Percentiles rank a stretch among this genome's conserved stretches.
These are phyloP conservation scores for Aythya baeri DNA, from an alignment of 2,113 vertebrate genomes.

Conservation along the genomic window DNA sequence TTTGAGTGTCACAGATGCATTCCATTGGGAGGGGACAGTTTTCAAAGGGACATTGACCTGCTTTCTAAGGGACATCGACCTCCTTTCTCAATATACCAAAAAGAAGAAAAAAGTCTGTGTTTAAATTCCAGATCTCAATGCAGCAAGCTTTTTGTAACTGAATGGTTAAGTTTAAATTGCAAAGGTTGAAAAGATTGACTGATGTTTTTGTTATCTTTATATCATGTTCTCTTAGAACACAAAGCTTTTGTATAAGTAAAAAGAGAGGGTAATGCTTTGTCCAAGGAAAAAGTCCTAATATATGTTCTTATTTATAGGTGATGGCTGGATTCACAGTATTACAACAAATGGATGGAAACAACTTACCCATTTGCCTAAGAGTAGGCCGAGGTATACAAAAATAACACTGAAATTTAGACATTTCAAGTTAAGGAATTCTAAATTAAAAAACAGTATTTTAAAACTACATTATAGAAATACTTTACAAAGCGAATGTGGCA, in stretches of 20 bases:
- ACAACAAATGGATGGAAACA: conserved; percentile 88
- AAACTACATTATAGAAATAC: background rate
- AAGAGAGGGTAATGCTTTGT: background rate
- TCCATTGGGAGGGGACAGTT: background rate
- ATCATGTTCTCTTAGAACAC: background rate
- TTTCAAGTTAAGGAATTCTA: background rate
- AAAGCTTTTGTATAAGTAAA: background rate
- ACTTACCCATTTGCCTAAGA: conserved; percentile 85
- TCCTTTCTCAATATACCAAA: background rate
- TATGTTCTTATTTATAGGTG: conserved; percentile 72
- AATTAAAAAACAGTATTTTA: background rate
- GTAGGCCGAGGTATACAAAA: conserved; percentile 86
- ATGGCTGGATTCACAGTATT: conserved; percentile 88
- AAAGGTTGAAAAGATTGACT: background rate
- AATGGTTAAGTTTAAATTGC: background rate
- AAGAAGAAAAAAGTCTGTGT: background rate
- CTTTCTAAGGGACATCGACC: background rate
- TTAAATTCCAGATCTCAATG: background rate
- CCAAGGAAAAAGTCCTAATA: background rate
- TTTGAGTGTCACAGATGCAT: background rate
- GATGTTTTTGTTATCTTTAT: background rate
- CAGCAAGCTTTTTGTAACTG: background rate
- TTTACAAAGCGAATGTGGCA: background rate
- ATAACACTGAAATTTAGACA: background rate
- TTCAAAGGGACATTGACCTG: background rate